Conservation (phyloP, 2,888 invertebrate genomes). For the Phortica okadai region DNA sequence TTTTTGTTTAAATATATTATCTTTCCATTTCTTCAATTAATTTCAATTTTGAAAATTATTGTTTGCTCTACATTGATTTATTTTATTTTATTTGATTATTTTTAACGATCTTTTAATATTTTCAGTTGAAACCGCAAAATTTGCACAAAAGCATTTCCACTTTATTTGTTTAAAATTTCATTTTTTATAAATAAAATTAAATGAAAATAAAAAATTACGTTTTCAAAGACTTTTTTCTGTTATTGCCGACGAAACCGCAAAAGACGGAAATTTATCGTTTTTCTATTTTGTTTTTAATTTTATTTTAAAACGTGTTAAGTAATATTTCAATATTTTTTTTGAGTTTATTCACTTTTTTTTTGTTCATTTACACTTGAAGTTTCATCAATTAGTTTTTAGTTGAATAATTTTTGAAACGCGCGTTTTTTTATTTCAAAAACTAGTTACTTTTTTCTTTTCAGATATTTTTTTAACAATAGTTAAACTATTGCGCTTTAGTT, state of each 20-base stretch:
- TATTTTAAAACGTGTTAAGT: not conserved
- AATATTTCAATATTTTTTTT: constrained; percentile 11
- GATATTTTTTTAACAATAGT: constrained; percentile 30
- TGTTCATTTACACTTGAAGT: constrained; percentile 18
- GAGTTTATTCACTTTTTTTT: constrained; percentile 17
- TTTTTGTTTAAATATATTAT: not conserved
- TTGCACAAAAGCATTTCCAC: constrained; percentile 16
- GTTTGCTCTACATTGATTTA: not conserved
- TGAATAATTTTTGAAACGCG: constrained; percentile 31
- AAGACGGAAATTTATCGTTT: constrained; percentile 32
- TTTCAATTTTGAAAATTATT: not conserved
- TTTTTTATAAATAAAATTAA: constrained; percentile 16
- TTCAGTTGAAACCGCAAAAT: not conserved
- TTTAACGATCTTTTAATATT: not conserved
- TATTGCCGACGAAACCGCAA: constrained; percentile 35
- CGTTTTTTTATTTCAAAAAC: constrained; percentile 2
- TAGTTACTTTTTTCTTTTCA: not conserved
- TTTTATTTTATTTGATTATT: not conserved
- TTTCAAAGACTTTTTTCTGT: constrained; percentile 22
- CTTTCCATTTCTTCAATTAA: not conserved
- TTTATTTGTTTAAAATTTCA: not conserved
- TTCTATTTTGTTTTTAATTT: constrained; percentile 13
- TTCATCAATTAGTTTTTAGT: constrained; percentile 14
- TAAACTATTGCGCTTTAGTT: constrained; percentile 36
- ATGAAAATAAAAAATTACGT: constrained; percentile 25